Conservation (phyloP, 2,797 vertebrate genomes). For the Syncerus caffer region DNA sequence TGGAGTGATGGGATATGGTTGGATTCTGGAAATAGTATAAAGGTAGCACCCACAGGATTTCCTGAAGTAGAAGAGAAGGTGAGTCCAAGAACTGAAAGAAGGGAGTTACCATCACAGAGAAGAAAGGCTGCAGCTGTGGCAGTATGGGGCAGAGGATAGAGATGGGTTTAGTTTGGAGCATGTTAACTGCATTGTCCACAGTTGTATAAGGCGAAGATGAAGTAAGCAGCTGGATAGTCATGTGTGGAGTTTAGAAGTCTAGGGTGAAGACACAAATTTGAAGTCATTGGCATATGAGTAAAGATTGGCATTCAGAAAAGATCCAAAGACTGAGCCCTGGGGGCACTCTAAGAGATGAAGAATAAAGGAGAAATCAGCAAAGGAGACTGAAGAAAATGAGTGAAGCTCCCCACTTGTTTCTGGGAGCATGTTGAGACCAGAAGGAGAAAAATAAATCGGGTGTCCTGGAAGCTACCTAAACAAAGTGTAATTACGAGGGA, state of each 20-base stretch:
- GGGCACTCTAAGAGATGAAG: background rate
- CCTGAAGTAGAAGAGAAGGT: background rate
- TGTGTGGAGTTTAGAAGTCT: background rate
- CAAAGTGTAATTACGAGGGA: background rate
- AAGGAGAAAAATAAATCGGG: background rate
- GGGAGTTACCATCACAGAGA: background rate
- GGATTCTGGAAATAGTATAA: constrained; percentile 6
- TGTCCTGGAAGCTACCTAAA: background rate
- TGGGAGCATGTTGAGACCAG: background rate
- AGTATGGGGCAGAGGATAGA: background rate
- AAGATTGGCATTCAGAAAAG: background rate
- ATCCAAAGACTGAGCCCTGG: background rate
- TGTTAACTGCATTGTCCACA: background rate
- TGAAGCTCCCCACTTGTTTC: background rate
- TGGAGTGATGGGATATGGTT: background rate
- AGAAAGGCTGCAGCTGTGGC: background rate
- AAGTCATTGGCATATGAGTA: background rate
- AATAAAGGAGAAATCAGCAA: background rate
- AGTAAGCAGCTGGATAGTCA: background rate
- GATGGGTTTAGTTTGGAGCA: background rate
- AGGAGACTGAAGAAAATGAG: background rate
- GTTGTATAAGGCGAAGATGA: background rate
- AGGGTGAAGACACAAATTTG: background rate
- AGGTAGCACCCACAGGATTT: background rate
- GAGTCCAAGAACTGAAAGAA: background rate